A percentile compares a stretch with the other conserved stretches of the same genome.
Evolutionary conservation across 2,797 vertebrate genomes (phyloP).

Genomic region (Dendrocincla fuliginosa): DNA sequence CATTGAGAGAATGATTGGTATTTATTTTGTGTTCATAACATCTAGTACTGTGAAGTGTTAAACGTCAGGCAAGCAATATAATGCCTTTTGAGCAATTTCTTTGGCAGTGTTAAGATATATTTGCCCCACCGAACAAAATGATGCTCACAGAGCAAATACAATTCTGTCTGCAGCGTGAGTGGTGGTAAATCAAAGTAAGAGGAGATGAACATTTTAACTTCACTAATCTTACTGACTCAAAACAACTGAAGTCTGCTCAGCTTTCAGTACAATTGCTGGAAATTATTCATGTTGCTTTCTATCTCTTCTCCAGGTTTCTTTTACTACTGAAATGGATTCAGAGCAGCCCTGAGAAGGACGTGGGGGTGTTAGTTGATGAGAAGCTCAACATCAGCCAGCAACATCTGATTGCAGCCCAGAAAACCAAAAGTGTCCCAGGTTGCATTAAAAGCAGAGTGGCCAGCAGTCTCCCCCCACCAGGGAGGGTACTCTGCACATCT

Average conservation of each 20-base stretch:
- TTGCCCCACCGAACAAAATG: background rate
- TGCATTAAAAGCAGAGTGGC: rapidly evolving
- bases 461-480: rapidly evolving
- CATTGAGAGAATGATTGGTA: background rate
- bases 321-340: background rate
- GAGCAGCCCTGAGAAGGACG: background rate
- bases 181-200: background rate
- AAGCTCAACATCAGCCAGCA: background rate
- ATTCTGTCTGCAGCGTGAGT: background rate
- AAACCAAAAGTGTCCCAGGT: background rate
- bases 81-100: background rate
- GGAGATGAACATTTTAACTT: background rate
- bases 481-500: background rate
- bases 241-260: background rate
- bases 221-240: background rate
- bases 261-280: background rate
- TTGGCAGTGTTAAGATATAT: background rate
- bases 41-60: background rate
- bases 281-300: background rate
- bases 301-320: background rate
- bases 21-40: background rate
- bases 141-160: background rate
- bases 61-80: background rate
- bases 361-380: background rate
- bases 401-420: background rate